Conservation (phyloP, 2,888 invertebrate species). For the Lapara coniferarum region DNA sequence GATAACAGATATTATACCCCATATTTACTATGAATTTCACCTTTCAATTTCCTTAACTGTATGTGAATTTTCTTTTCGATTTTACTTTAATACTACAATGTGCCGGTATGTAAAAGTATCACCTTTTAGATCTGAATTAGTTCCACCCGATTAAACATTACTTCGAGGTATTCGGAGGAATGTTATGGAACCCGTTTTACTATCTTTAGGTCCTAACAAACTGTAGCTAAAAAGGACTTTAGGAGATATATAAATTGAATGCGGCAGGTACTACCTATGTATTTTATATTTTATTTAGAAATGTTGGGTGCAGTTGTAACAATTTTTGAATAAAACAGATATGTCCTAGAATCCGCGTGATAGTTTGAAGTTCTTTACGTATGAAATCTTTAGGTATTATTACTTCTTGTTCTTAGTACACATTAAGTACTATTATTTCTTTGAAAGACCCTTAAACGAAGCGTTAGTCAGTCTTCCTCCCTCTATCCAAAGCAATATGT, state of each 20-base stretch:
- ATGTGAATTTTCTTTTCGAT: not conserved
- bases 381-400: not conserved
- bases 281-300: no score
- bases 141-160: constrained; percentile 18
- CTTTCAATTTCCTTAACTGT: not conserved
- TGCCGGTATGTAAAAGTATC: not conserved
- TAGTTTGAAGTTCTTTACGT: not conserved
- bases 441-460: not conserved
- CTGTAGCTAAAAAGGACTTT: not conserved
- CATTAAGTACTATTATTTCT: not conserved
- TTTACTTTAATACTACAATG: not conserved
- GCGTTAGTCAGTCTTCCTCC: not conserved
- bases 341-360: no score
- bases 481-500: not conserved
- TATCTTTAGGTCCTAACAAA: not conserved
- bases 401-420: no score
- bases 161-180: constrained; percentile 1
- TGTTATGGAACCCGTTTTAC: not conserved
- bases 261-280: no score
- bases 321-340: no score
- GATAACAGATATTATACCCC: no score
- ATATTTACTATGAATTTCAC: no score
- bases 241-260: not conserved
- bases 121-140: constrained; percentile 13
- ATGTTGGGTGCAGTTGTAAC: no score